These are phyloP conservation scores for Xylocopa sonorina DNA, from an alignment of 1,140 invertebrate species.

Conservation along the genomic window DNA sequence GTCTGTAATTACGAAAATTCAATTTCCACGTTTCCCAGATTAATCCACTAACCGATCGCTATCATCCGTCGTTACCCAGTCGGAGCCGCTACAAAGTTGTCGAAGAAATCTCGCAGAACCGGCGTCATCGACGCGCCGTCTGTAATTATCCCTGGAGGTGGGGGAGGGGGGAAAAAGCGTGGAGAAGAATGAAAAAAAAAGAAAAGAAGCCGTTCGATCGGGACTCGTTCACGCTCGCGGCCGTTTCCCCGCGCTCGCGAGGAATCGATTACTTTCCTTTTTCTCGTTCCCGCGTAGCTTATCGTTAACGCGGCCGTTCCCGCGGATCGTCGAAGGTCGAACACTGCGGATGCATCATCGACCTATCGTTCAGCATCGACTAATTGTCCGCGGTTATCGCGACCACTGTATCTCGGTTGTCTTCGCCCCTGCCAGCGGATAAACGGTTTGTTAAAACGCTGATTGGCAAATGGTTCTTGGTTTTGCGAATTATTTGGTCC, in stretches of 20 bases:
- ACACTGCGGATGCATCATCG: constrained; percentile 36
- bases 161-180: too few species aligned
- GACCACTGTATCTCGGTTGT: constrained; percentile 3
- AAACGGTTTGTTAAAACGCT: constrained; percentile 43
- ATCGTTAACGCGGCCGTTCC: constrained; percentile 51
- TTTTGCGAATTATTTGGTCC: constrained; percentile 20
- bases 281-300: constrained; percentile 36
- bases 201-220: background rate
- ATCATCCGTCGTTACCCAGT: background rate
- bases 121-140: background rate
- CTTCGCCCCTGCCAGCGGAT: constrained; percentile 18
- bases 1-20: too few species aligned
- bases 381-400: constrained; percentile 59
- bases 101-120: background rate
- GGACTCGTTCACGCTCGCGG: background rate
- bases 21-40: background rate
- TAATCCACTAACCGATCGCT: background rate
- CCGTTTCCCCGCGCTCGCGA: constrained; percentile 41
- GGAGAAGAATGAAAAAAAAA: background rate
- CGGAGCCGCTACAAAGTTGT: background rate
- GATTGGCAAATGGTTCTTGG: background rate
- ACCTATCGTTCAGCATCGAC: constrained; percentile 58
- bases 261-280: constrained; percentile 60
- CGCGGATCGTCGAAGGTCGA: constrained; percentile 64
- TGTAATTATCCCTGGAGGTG: constrained; percentile 8